phyloP scores from a whole-genome alignment of 2,797 vertebrate genomes.

The Macrochelys suwanniensis region DNA sequence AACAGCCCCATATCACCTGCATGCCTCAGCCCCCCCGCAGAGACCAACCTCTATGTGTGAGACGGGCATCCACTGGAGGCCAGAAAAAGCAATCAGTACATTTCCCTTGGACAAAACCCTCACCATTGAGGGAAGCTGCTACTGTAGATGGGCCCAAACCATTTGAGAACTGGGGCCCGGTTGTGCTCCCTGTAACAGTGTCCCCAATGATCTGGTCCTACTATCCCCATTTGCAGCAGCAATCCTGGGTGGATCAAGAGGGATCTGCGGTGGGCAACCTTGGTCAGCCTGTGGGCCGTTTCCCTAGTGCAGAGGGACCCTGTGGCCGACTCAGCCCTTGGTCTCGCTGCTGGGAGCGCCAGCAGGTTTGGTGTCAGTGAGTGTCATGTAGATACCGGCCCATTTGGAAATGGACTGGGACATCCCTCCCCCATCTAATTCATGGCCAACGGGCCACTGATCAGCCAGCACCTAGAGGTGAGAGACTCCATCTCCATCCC shows the following conservation, averaged over 20 bases:
- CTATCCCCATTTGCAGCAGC: not conserved
- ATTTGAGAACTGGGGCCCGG: not conserved
- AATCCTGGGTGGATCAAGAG: not conserved
- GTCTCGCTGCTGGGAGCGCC: not conserved
- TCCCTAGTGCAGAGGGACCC: not conserved
- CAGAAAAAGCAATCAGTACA: not conserved
- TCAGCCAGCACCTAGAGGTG: not conserved
- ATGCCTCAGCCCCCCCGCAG: not conserved
- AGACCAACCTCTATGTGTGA: not conserved
- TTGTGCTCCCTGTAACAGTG: accelerated
- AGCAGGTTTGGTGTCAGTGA: not conserved
- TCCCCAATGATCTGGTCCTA: not conserved
- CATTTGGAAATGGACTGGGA: not conserved
- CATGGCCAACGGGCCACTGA: not conserved
- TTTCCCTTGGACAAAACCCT: not conserved
- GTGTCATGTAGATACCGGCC: not conserved
- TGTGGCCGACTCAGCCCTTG: not conserved
- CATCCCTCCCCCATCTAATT: not conserved
- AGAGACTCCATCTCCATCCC: not conserved
- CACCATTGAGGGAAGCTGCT: not conserved
- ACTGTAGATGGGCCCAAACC: not conserved
- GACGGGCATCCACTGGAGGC: not conserved
- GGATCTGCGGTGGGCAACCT: not conserved
- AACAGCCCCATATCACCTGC: not conserved
- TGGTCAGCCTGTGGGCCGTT: not conserved